Percentiles rank a stretch among this genome's conserved stretches.
phyloP scores from a whole-genome alignment of 1,140 invertebrate species.

The Drosophila dunni region DNA sequence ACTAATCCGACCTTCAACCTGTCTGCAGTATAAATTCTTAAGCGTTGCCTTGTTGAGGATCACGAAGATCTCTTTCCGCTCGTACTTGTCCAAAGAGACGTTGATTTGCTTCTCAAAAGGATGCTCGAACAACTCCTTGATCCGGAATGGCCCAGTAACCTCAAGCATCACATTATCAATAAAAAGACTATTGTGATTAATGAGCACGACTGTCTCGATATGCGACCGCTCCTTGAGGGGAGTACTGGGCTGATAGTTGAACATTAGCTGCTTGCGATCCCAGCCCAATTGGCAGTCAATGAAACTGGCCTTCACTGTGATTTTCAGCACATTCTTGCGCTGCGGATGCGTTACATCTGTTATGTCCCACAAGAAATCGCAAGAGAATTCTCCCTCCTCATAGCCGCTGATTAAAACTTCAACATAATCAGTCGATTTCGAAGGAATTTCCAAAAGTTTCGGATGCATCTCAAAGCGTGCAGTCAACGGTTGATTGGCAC shows the following conservation, averaged over 20 bases:
- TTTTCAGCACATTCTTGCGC: conserved; percentile 54
- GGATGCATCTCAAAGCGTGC: conserved; percentile 65
- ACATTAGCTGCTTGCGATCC: conserved; percentile 48
- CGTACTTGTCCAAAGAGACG: conserved; percentile 15
- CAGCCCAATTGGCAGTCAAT: conserved; percentile 52
- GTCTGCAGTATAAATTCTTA: conserved; percentile 43
- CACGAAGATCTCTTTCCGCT: conserved; percentile 67
- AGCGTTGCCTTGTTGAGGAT: conserved; percentile 45
- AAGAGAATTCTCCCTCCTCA: conserved; percentile 37
- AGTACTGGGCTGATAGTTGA: conserved; percentile 60
- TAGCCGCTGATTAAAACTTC: conserved; percentile 57
- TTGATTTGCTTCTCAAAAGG: conserved; percentile 46
- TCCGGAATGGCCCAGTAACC: conserved; percentile 62
- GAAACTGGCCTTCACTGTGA: conserved; percentile 52
- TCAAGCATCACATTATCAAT: conserved; percentile 45
- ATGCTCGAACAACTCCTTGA: conserved; percentile 68
- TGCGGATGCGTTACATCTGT: conserved; percentile 59
- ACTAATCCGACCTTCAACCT: conserved; percentile 59
- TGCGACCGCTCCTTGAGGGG: conserved; percentile 52
- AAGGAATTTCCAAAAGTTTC: conserved; percentile 45
- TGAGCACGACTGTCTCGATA: conserved; percentile 35
- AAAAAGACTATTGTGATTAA: conserved; percentile 30
- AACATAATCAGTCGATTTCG: conserved; percentile 27
- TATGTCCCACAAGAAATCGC: conserved; percentile 65
- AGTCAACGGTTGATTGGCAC: conserved; percentile 40